A percentile compares a stretch with the other conserved stretches of the same genome.
Conservation (phyloP, 2,888 invertebrate genomes). For the Rotaria sp. region DNA sequence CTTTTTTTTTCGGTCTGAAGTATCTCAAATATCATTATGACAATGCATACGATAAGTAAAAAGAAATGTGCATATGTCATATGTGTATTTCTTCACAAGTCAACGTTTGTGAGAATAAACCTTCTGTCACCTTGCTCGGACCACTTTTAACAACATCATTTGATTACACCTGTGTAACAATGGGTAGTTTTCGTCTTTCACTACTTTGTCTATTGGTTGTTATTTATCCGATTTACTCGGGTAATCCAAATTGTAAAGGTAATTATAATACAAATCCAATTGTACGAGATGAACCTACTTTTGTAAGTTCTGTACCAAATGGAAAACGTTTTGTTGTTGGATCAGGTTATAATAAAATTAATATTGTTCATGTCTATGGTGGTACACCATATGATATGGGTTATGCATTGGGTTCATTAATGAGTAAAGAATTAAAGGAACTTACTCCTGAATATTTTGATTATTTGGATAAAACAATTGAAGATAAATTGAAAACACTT, state of each 20-base stretch:
- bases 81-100: neutral
- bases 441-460: neutral
- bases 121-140: neutral
- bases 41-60: neutral
- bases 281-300: neutral
- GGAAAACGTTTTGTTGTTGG: constrained; percentile 2
- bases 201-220: neutral
- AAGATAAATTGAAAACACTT: neutral
- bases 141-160: neutral
- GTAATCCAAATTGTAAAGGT: neutral
- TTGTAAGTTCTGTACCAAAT: neutral
- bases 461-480: neutral
- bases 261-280: neutral
- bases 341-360: neutral
- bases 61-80: neutral
- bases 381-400: constrained; percentile 19
- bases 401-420: neutral
- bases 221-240: neutral
- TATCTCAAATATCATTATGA: too few species aligned
- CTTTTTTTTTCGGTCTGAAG: too few species aligned
- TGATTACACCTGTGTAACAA: neutral
- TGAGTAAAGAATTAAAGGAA: neutral
- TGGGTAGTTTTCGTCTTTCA: neutral
- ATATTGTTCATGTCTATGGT: constrained; percentile 5
- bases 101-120: neutral